Evolutionary conservation across 1,140 invertebrate species (phyloP), one percentile per base, ranked within the genome.

Genomic region (Drosophila setifemur): DNA sequence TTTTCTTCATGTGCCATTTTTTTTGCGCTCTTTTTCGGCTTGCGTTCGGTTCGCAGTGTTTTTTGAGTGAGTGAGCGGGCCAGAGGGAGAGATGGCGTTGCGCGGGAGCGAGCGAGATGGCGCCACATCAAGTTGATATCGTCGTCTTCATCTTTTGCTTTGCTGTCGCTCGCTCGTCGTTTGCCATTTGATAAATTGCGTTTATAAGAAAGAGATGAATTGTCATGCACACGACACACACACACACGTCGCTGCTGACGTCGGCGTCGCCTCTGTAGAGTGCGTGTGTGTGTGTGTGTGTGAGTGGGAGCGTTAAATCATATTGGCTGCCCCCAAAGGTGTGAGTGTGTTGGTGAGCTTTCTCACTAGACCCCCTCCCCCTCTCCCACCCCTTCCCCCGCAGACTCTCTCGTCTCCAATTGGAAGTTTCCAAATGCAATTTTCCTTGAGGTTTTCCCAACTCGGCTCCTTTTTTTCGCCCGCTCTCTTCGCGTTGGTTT

Each of bases 201-300:
- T 89, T 89, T 89, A 89, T 89, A 89, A 89, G 88, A 89, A 89
- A 89, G 88, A 89, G 88, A 89, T 89, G 88, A 89, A 89, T 89
- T 89, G 88, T 89, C 88, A 89, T 89, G 88, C 85, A 89, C 88
- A 89, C 83, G 75, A 64, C 73, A 37, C 26, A 64, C 67, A 71
- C 25, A 45, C 31, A 39, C 28, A 50, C 9, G 21, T 12, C 40
- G n/a, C 40, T 44, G 48, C 53, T 49, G 58, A 23, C 44, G 58
- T 49, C 42, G 52, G 6, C 52, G 42, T n/a, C 60, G 26, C 33
- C 25, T 9, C 28, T 60, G 37, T 26, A 4, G 39, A 23, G 19
- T 49, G 18, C 48, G 42, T 25, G 44, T 55, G 33, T 61, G 35
- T 44, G 48, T 55, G 23, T 35, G 52, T 43, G 61, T 60, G 63